These are phyloP conservation scores for Teleogryllus oceanicus DNA, from an alignment of 2,888 invertebrate genomes.

Conservation along the genomic window DNA sequence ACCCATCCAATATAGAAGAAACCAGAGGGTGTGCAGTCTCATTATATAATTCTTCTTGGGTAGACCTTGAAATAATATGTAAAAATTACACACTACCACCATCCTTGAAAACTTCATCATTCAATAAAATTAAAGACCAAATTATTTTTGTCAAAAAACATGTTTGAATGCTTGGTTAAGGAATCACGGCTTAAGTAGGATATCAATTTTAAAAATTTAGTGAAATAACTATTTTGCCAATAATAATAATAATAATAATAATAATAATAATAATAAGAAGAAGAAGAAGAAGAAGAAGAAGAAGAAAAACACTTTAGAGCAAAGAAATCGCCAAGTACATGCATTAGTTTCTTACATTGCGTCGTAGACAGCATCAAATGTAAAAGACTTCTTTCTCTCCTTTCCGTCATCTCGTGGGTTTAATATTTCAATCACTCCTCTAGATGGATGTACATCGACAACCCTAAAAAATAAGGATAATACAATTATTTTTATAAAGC, in stretches of 20 bases:
- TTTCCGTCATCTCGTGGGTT: constrained; percentile 71
- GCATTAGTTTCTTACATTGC: constrained; percentile 55
- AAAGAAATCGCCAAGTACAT: background rate
- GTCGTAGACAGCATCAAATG: constrained; percentile 97
- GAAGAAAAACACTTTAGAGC: too few relatives aligned
- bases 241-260: too few relatives aligned
- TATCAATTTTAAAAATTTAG: too few relatives aligned
- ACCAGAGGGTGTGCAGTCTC: constrained; percentile 94
- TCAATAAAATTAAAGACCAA: too few relatives aligned
- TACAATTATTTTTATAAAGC: background rate
- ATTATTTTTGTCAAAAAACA: too few relatives aligned
- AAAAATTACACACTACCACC: too few relatives aligned
- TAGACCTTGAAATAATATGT: constrained; percentile 56
- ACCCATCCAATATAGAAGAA: constrained; percentile 92
- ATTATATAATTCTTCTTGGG: constrained; percentile 90
- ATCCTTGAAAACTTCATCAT: too few relatives aligned
- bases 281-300: too few relatives aligned
- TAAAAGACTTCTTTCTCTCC: constrained; percentile 87
- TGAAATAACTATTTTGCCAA: too few relatives aligned
- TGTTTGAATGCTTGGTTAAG: too few relatives aligned
- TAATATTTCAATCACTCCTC: constrained; percentile 86
- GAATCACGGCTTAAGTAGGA: too few relatives aligned
- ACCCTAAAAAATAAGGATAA: constrained; percentile 48
- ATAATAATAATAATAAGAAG: too few relatives aligned
- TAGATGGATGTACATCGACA: constrained; percentile 78